Evolutionary conservation across 2,888 invertebrate species (phyloP).

Genomic region (Graphium colonna): DNA sequence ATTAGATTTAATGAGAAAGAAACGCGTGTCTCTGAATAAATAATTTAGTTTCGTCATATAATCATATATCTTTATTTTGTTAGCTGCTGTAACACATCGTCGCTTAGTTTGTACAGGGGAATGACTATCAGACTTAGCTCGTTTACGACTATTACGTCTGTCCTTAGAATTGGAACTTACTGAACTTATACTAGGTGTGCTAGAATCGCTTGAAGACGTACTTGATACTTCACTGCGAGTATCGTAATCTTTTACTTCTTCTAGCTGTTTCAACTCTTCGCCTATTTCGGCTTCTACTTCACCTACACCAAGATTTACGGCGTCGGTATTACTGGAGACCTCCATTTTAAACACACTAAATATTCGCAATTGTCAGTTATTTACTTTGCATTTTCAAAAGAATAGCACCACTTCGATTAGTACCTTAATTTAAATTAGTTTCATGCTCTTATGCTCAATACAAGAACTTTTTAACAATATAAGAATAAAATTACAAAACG

Average conservation of each 20-base stretch:
- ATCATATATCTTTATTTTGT: conserved; percentile 85
- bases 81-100: conserved; percentile 49
- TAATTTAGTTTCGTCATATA: conserved; percentile 95
- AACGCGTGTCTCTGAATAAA: conserved; percentile 95
- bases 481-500: conserved; percentile 3
- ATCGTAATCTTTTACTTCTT: conserved; percentile 88
- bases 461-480: neutral
- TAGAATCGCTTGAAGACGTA: conserved; percentile 85
- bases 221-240: conserved; percentile 94
- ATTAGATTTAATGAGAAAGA: conserved; percentile 98
- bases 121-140: conserved; percentile 65
- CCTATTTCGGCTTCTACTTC: conserved; percentile 87
- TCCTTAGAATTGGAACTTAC: conserved; percentile 85
- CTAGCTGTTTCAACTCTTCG: conserved; percentile 88
- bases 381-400: conserved; percentile 4
- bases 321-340: conserved; percentile 78
- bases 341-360: conserved; percentile 58
- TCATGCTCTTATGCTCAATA: neutral
- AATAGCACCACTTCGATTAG: neutral
- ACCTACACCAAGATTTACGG: conserved; percentile 83
- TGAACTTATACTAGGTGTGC: conserved; percentile 88
- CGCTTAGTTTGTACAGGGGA: conserved; percentile 64
- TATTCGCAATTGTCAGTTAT: conserved; percentile 8
- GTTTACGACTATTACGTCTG: conserved; percentile 79
- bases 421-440: neutral